phyloP scores from a whole-genome alignment of 2,888 invertebrate genomes.

The Dryobota labecula region DNA sequence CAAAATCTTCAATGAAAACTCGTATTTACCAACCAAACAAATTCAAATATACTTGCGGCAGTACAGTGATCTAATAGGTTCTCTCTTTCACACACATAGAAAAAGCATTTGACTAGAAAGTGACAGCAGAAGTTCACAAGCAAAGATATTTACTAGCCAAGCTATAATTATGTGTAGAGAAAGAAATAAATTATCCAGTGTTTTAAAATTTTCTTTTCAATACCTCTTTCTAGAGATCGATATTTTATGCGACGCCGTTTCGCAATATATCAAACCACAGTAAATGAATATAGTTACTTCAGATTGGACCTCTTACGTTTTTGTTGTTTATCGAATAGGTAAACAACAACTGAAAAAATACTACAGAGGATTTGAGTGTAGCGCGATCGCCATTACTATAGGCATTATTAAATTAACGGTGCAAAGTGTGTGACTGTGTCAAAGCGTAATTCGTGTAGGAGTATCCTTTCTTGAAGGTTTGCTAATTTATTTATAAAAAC shows the following conservation, averaged over 20 bases:
- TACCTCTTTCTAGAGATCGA: slow-evolving; percentile 57
- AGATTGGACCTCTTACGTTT: slow-evolving; percentile 18
- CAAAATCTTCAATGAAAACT: slow-evolving; percentile 56
- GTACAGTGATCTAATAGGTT: slow-evolving; percentile 45
- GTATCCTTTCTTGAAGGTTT: slow-evolving; percentile 68
- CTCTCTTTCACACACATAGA: slow-evolving; percentile 54
- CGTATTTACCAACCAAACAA: slow-evolving; percentile 64
- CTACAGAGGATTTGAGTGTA: slow-evolving; percentile 49
- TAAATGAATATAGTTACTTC: slow-evolving; percentile 11
- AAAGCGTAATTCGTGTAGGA: slow-evolving; percentile 59
- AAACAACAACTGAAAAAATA: slow-evolving; percentile 60
- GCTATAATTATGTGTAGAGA: slow-evolving; percentile 50
- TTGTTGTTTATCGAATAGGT: slow-evolving; percentile 55
- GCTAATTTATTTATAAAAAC: slow-evolving; percentile 74
- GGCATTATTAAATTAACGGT: slow-evolving; percentile 64
- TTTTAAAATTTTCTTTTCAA: slow-evolving; percentile 59
- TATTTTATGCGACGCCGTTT: slow-evolving; percentile 35
- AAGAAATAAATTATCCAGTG: slow-evolving; percentile 63
- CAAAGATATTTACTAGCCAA: slow-evolving; percentile 50
- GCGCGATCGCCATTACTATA: slow-evolving; percentile 68
- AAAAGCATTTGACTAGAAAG: slow-evolving; percentile 25
- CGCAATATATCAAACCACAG: slow-evolving; percentile 14
- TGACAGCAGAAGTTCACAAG: slow-evolving; percentile 44
- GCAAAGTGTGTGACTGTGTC: slow-evolving; percentile 56
- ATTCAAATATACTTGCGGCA: slow-evolving; percentile 49